A percentile compares a stretch with the other conserved stretches of the same genome.
Conservation (phyloP, 92 coral and sea anemone genomes). For the Galaxea fascicularis region DNA sequence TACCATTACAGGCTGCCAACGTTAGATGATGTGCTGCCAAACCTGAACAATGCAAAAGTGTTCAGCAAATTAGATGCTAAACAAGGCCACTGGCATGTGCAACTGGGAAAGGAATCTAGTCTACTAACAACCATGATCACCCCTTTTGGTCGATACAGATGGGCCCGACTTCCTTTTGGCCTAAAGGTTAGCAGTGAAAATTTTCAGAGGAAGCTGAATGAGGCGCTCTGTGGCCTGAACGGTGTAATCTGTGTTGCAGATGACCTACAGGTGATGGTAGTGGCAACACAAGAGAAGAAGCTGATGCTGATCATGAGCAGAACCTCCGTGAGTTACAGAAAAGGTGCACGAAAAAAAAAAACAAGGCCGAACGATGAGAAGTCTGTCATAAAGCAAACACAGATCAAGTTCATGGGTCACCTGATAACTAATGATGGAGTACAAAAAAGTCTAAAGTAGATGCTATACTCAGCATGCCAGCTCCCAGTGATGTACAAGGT, state of each 20-base stretch:
- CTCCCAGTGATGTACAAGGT: not conserved
- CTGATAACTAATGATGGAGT: slow-evolving; percentile 30
- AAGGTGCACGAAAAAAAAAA: not conserved
- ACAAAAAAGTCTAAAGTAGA: not conserved
- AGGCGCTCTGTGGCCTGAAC: too few species aligned
- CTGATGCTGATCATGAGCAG: not conserved
- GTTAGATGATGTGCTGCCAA: slow-evolving; percentile 28
- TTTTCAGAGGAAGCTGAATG: too few species aligned
- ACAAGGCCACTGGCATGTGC: not conserved
- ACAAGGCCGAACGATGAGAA: not conserved
- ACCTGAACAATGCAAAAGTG: slow-evolving; percentile 33
- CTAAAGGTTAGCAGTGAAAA: too few species aligned
- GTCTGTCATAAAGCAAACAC: slow-evolving; percentile 29
- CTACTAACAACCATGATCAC: too few species aligned
- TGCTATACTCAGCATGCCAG: not conserved
- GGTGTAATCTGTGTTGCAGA: too few species aligned
- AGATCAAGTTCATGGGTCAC: slow-evolving; percentile 49
- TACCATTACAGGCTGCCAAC: slow-evolving; percentile 1
- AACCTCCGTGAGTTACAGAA: not conserved
- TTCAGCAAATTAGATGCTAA: slow-evolving; percentile 52
- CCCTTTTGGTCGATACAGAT: too few species aligned
- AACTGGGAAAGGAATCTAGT: too few species aligned
- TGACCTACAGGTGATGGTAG: too few species aligned
- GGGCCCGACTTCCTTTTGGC: too few species aligned
- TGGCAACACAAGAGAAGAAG: too few species aligned